Base-by-base conservation (phyloP, 2,113 vertebrate species). In the Orycteropus afer region DNA sequence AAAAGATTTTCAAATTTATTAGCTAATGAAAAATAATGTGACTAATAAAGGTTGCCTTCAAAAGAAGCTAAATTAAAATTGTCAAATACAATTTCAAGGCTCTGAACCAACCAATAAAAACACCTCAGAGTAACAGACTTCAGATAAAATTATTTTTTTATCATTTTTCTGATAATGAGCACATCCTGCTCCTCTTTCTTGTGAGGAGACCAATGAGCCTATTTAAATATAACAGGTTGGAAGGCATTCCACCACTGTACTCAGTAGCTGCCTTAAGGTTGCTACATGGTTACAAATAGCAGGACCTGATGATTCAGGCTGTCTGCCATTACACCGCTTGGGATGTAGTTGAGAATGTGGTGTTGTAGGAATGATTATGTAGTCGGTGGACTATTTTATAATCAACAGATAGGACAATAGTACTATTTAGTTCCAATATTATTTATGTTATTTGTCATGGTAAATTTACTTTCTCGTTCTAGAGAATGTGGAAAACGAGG, bases 31-130 rank as follows among this genome's bases (percentile, higher is more conserved):
- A 94, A 96, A 73, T 47, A 45, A 94, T 55, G 32, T 67, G 2
- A 51, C 17, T 29, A 1, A 0, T 32, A 23, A 40, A 10, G 29
- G 0, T 34, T 63, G 69, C 93, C 82, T 94, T 94, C 87, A 76
- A 37, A 77, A 22, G 73, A 61, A 42, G 32, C 0, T 51, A 90
- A 92, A 83, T 84, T 81, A 76, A 65, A 5, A 78, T 53, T 63
- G 34, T 42, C 17, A 95, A 63, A 34, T 91, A 61, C 78, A 86
- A 67, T 78, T 6, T 76, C 27, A 55, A n/a, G 53, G 4, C 34
- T 91, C 34, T 89, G 42, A 95, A 90, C 34, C 51, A 90, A n/a
- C n/a, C n/a, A 82, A 79, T 79, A 96, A 84, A 40, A 93, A 22
- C 11, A 71, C 53, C 87, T 69, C 2, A 23, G 57, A 86, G 22